These are phyloP conservation scores for Phyto melanocephala DNA, from an alignment of 2,888 invertebrate species.

Conservation along the genomic window DNA sequence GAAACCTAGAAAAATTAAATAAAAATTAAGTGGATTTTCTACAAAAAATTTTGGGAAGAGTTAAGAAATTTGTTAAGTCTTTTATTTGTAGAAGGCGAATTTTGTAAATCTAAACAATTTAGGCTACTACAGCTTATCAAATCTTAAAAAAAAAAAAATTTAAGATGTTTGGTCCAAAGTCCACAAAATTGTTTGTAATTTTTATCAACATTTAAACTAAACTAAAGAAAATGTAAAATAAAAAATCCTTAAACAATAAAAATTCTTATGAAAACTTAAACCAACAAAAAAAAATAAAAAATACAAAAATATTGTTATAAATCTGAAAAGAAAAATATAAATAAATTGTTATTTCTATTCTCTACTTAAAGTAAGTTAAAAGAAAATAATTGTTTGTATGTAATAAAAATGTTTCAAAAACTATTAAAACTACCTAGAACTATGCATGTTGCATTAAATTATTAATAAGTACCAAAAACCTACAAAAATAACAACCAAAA, in stretches of 20 bases:
- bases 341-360: constrained; percentile 55
- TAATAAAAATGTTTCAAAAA: constrained; percentile 53
- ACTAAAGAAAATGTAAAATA: constrained; percentile 17
- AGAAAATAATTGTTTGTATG: constrained; percentile 39
- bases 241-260: constrained; percentile 30
- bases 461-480: constrained; percentile 16
- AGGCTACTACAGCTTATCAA: too few species aligned
- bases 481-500: neutral
- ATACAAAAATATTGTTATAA: constrained; percentile 43
- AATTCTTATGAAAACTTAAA: constrained; percentile 60
- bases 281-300: too few species aligned
- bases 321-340: constrained; percentile 17
- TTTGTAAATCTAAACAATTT: too few species aligned
- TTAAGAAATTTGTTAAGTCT: too few species aligned
- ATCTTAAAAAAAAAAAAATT: too few species aligned
- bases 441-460: constrained; percentile 6
- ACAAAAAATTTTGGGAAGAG: too few species aligned
- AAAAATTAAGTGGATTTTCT: neutral
- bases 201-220: too few species aligned
- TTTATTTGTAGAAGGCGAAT: too few species aligned
- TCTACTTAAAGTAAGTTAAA: constrained; percentile 36
- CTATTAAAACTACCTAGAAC: constrained; percentile 15
- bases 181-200: too few species aligned
- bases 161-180: too few species aligned
- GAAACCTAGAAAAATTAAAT: too few species aligned